Percentiles rank a stretch among this genome's conserved stretches.
phyloP scores from a whole-genome alignment of 2,888 invertebrate genomes.

The Latheticus oryzae region DNA sequence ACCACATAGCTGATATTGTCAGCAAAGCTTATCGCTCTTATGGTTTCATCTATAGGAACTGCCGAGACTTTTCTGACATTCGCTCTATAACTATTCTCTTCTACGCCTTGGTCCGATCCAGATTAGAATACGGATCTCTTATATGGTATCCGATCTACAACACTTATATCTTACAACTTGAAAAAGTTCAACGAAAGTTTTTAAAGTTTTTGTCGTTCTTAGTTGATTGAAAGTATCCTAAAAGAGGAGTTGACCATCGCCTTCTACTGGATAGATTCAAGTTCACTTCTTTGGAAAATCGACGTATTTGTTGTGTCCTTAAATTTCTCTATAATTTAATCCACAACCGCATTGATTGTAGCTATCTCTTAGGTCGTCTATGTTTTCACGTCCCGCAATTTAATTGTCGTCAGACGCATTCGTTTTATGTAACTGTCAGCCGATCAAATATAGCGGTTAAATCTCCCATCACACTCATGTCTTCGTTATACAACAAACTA shows the following conservation, averaged over 20 bases:
- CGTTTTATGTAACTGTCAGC: not conserved
- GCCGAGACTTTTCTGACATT: not conserved
- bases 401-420: not conserved
- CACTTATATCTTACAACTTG: slow-evolving; percentile 3
- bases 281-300: not conserved
- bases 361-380: not conserved
- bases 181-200: not conserved
- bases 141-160: not conserved
- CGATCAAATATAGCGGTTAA: not conserved
- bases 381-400: not conserved
- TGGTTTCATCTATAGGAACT: not conserved
- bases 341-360: not conserved
- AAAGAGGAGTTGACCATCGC: not conserved
- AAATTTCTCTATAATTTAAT: not conserved
- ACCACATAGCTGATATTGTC: not conserved
- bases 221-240: not conserved
- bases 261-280: not conserved
- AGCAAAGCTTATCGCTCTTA: not conserved
- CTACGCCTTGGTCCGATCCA: not conserved
- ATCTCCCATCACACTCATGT: slow-evolving; percentile 1
- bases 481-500: not conserved
- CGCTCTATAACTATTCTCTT: not conserved
- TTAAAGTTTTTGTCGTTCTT: not conserved
- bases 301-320: not conserved
- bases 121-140: not conserved